A percentile compares a stretch with the other conserved stretches of the same genome.
These are phyloP conservation scores for Drosophila putrida DNA, from an alignment of 2,888 invertebrate species.

Conservation along the genomic window DNA sequence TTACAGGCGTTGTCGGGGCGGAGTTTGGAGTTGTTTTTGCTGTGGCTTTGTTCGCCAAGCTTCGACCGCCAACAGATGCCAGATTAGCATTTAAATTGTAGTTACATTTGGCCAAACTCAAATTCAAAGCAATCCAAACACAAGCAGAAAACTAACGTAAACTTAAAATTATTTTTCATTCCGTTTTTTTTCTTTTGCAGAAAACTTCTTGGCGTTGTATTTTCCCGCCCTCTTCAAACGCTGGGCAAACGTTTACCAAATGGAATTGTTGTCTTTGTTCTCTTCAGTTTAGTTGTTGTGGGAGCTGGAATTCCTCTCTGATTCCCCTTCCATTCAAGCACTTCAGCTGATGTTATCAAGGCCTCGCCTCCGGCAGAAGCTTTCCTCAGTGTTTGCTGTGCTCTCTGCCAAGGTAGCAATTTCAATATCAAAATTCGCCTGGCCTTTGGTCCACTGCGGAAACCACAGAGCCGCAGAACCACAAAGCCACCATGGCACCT, in stretches of 20 bases:
- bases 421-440: constrained; percentile 78
- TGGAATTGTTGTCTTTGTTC: constrained; percentile 79
- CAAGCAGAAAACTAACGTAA: constrained; percentile 40
- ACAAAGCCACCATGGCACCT: constrained; percentile 20
- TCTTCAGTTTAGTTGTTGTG: constrained; percentile 46
- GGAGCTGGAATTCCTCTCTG: constrained; percentile 52
- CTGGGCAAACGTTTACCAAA: constrained; percentile 71
- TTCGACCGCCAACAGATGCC: constrained; percentile 73
- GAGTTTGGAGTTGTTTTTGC: constrained; percentile 58
- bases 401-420: constrained; percentile 72
- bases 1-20: constrained; percentile 52
- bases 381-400: constrained; percentile 58
- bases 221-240: constrained; percentile 47
- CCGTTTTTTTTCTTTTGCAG: constrained; percentile 53
- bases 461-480: constrained; percentile 6
- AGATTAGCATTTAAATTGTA: constrained; percentile 81
- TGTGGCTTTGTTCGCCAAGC: constrained; percentile 53
- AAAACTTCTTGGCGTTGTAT: constrained; percentile 59
- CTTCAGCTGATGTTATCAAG: constrained; percentile 68
- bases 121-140: constrained; percentile 44
- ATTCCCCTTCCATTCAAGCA: constrained; percentile 28
- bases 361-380: constrained; percentile 69
- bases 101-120: constrained; percentile 74
- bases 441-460: constrained; percentile 71
- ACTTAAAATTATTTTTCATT: constrained; percentile 73